Evolutionary conservation across 2,888 invertebrate genomes (phyloP).

Genomic region (Diarsia dahlii): DNA sequence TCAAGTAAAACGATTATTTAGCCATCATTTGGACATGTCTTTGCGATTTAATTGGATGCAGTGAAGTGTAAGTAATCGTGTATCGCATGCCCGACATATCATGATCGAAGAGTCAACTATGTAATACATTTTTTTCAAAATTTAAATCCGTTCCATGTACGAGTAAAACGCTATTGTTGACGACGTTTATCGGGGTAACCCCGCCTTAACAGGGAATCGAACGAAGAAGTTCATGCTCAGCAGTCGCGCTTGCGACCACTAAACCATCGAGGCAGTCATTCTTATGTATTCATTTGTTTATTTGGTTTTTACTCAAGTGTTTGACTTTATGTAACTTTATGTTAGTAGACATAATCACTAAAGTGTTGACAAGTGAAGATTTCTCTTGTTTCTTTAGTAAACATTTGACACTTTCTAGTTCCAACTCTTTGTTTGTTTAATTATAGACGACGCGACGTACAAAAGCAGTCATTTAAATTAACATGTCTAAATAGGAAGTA

Average conservation of each 20-base stretch:
- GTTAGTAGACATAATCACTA: neutral
- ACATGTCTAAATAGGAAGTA: neutral
- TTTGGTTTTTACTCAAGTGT: neutral
- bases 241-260: too few species aligned
- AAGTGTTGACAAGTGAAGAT: conserved; percentile 21
- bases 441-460: neutral
- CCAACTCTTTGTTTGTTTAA: conserved; percentile 1
- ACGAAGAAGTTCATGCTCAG: neutral
- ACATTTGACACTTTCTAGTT: conserved; percentile 34
- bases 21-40: too few species aligned
- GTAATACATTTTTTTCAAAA: too few species aligned
- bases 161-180: too few species aligned
- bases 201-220: too few species aligned
- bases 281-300: neutral
- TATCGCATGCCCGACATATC: too few species aligned
- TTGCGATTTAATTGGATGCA: too few species aligned
- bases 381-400: conserved; percentile 22
- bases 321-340: conserved; percentile 3
- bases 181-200: too few species aligned
- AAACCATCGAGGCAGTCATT: neutral
- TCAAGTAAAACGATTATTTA: too few species aligned
- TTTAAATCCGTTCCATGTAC: too few species aligned
- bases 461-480: neutral
- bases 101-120: too few species aligned
- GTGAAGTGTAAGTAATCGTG: too few species aligned